Evolutionary conservation across 2,888 invertebrate genomes (phyloP), one percentile per base, ranked within the genome.

Genomic region (Globia sparganii): DNA sequence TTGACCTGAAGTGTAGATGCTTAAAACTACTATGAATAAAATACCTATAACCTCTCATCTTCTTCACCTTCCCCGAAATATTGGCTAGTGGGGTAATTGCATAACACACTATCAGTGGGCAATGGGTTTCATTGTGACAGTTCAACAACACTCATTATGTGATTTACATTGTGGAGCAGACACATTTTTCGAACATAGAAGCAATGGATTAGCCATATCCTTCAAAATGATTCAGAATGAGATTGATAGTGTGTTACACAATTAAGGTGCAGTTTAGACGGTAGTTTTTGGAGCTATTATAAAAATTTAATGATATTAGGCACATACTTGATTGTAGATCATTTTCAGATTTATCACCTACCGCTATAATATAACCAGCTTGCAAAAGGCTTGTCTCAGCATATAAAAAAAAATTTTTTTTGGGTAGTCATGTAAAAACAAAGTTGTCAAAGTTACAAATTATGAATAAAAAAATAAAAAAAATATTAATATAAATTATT

Each of bases 41-140:
- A 77, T 77, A 78, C 18, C 5, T 49, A 59, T 59, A 75, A 59
- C 25, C 21, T 59, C 1, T 59, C 18, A 62, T 31, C 21, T 56
- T 67, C 62, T 65, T 49, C 5, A 65, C 65, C 8, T 53, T 66
- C 46, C 69, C 4, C 18, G 18, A 56, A 77, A 68, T 31, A 37
- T 34, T 77, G 46, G 37, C 53, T n/a, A 43, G 43, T 4, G 4
- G 13, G 13, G 13, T 43, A 43, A 43, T 43, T 43, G 43, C 43
- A 4, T 43, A 43, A 43, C 43, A 43, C 43, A 43, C 13, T 43
- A 43, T 13, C 43, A 13, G 43, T 43, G 13, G 13, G 43, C 43
- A 43, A 43, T 43, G 43, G 43, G 43, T 43, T 43, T 43, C 3
- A 43, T 43, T 43, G 13, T 43, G 43, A 43, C 13, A 13, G 43